A percentile compares a stretch with the other conserved stretches of the same genome.
Evolutionary conservation across 2,888 invertebrate genomes (phyloP).

Genomic region (Abscondita cerata): DNA sequence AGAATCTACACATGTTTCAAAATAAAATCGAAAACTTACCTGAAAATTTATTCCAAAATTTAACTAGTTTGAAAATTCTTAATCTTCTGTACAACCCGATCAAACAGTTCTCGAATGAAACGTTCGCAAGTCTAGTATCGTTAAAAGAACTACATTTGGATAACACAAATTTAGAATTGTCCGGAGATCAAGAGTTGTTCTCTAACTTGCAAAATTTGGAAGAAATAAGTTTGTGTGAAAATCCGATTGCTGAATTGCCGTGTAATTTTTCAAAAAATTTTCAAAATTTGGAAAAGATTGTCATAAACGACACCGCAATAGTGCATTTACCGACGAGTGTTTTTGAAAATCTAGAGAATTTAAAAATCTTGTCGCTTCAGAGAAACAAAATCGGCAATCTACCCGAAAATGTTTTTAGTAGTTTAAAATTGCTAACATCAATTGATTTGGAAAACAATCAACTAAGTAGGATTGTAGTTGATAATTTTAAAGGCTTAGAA

Average conservation of each 20-base stretch:
- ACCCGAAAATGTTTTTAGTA: conserved; percentile 3
- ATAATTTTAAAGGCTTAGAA: conserved; percentile 7
- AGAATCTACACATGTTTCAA: conserved; percentile 2
- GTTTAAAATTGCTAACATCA: neutral
- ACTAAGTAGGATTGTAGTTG: conserved; percentile 1
- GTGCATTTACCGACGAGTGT: neutral
- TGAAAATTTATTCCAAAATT: neutral
- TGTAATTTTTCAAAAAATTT: conserved; percentile 3
- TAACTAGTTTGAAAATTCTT: conserved; percentile 9
- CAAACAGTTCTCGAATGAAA: neutral
- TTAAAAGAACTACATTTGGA: conserved; percentile 11
- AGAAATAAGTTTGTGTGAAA: conserved; percentile 13
- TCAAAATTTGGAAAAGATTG: neutral
- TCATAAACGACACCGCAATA: conserved; percentile 2
- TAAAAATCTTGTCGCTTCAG: conserved; percentile 7
- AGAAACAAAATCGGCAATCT: conserved; percentile 13
- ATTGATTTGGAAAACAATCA: conserved; percentile 16
- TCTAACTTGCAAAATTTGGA: neutral
- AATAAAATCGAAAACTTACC: conserved; percentile 3
- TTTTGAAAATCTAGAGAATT: conserved; percentile 8
- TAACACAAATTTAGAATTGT: conserved; percentile 10
- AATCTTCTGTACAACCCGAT: conserved; percentile 14
- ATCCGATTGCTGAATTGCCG: conserved; percentile 5
- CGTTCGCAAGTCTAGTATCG: conserved; percentile 8
- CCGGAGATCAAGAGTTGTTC: neutral